phyloP scores from a whole-genome alignment of 2,888 invertebrate genomes.

The Oscheius sp. region DNA sequence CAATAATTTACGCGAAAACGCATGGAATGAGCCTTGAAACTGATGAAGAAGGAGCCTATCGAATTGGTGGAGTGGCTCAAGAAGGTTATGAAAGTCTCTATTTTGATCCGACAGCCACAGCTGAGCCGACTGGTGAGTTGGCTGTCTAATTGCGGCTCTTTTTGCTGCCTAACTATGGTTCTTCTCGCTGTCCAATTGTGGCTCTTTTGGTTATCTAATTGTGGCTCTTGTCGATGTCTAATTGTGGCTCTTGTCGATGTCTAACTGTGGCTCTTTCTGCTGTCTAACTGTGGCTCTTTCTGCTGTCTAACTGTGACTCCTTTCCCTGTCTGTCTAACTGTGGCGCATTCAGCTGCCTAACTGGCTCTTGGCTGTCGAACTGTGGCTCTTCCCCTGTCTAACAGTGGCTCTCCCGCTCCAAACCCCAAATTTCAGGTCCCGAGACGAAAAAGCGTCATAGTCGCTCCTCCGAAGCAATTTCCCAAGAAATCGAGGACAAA shows the following conservation, averaged over 20 bases:
- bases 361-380: not conserved
- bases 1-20: constrained; percentile 10
- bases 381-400: no score
- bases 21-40: constrained; percentile 25
- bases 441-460: not conserved
- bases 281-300: no score
- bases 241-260: no score
- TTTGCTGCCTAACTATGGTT: no score
- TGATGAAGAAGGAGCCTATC: constrained; percentile 26
- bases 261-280: no score
- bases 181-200: no score
- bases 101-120: constrained; percentile 10
- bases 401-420: no score
- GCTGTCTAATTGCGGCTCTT: no score
- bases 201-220: no score
- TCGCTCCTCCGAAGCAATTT: not conserved
- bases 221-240: not conserved
- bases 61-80: constrained; percentile 24
- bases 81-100: constrained; percentile 33
- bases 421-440: not conserved
- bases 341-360: no score
- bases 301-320: no score
- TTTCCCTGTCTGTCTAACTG: not conserved
- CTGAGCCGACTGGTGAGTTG: not conserved
- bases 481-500: not conserved